Percentiles rank a stretch among this genome's conserved stretches.
phyloP scores from a whole-genome alignment of 2,888 invertebrate genomes.

The Oligia latruncula region DNA sequence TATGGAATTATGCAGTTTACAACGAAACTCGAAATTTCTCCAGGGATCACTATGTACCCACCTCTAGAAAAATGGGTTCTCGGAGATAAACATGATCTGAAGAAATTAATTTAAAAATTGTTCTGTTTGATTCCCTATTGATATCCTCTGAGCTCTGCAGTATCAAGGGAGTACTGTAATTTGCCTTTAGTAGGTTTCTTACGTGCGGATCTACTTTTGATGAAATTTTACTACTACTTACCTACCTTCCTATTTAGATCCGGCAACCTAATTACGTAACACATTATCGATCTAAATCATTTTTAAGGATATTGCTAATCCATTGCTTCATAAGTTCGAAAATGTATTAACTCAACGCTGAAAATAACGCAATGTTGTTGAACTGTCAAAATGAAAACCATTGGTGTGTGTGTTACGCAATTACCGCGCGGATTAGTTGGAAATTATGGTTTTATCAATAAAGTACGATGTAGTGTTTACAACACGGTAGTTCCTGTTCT shows the following conservation, averaged over 20 bases:
- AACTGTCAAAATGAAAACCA: neutral
- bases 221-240: conserved; percentile 28
- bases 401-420: neutral
- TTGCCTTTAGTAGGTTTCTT: conserved; percentile 44
- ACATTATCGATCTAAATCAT: too few relatives aligned
- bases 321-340: neutral
- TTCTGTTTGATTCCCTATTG: conserved; percentile 45
- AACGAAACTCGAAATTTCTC: conserved; percentile 65
- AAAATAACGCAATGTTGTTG: neutral
- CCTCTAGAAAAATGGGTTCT: conserved; percentile 64
- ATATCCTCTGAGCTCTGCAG: conserved; percentile 25
- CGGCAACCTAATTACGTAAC: neutral
- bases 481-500: conserved; percentile 1
- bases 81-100: conserved; percentile 61
- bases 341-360: neutral
- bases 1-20: conserved; percentile 63
- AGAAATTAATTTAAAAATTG: conserved; percentile 64
- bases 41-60: conserved; percentile 49
- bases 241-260: conserved; percentile 2
- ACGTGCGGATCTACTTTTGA: conserved; percentile 6
- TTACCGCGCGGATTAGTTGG: neutral
- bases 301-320: too few relatives aligned
- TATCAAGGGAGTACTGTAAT: conserved; percentile 45
- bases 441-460: conserved; percentile 21
- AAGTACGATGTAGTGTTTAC: neutral